These are phyloP conservation scores for Lutjanus argentimaculatus DNA, from an alignment of 2,797 vertebrate genomes.

Conservation along the genomic window DNA sequence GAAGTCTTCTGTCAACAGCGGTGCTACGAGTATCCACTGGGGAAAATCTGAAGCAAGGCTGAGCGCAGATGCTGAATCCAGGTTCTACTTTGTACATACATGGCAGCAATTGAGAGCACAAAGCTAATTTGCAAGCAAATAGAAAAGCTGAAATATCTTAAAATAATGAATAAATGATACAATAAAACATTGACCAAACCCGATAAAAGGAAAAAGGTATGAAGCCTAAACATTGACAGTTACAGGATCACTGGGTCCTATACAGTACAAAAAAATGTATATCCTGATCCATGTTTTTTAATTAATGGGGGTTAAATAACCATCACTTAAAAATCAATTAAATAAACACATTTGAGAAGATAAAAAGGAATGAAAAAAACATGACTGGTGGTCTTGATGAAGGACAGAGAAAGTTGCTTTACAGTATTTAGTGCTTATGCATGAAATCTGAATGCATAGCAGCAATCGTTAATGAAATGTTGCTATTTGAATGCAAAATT, in stretches of 20 bases:
- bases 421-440: background rate
- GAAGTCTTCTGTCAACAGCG: no score
- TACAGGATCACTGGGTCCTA: slow-evolving; percentile 3
- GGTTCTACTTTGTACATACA: no score
- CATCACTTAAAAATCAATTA: background rate
- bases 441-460: slow-evolving; percentile 1
- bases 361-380: background rate
- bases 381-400: background rate
- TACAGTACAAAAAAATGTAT: background rate
- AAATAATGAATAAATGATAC: background rate
- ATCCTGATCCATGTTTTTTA: background rate
- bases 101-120: no score
- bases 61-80: no score
- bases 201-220: background rate
- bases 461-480: slow-evolving; percentile 28
- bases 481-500: slow-evolving; percentile 47
- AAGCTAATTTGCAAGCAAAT: background rate
- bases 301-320: background rate
- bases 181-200: background rate
- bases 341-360: background rate
- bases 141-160: slow-evolving; percentile 2
- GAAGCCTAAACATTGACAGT: background rate
- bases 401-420: background rate
- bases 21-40: no score
- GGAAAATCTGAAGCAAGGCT: no score